Percentiles rank a stretch among this genome's conserved stretches.
These are phyloP conservation scores for Drosophila jambulina DNA, from an alignment of 1,140 invertebrate genomes.

Conservation along the genomic window DNA sequence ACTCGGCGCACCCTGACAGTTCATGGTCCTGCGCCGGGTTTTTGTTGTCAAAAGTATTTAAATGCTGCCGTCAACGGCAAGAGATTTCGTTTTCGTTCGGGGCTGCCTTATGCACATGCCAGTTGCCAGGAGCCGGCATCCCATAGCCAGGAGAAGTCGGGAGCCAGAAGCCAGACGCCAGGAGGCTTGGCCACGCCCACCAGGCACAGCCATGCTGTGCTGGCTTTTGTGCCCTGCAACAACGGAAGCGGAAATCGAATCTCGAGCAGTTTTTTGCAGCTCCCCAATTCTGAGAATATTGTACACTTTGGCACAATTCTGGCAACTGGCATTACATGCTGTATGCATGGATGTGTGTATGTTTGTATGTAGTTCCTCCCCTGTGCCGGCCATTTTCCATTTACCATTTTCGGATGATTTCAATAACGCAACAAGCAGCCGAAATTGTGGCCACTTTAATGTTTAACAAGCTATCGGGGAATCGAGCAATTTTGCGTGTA, in stretches of 20 bases:
- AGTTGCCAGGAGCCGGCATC: constrained; percentile 42
- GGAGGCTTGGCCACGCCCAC: constrained; percentile 38
- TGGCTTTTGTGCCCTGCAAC: constrained; percentile 61
- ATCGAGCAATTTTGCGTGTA: constrained; percentile 72
- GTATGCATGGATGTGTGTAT: not conserved
- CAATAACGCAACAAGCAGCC: constrained; percentile 46
- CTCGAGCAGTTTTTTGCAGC: constrained; percentile 67
- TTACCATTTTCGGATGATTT: constrained; percentile 39
- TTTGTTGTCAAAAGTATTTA: constrained; percentile 80
- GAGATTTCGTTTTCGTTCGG: constrained; percentile 66
- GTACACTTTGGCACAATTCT: constrained; percentile 50
- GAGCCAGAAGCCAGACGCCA: constrained; percentile 5
- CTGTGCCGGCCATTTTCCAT: constrained; percentile 23
- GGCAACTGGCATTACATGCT: constrained; percentile 27
- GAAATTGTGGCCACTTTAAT: constrained; percentile 75
- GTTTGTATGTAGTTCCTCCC: constrained; percentile 23
- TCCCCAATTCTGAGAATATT: constrained; percentile 49
- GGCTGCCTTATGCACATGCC: constrained; percentile 62
- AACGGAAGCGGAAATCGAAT: constrained; percentile 83
- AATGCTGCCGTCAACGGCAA: constrained; percentile 71
- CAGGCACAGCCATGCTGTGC: constrained; percentile 40
- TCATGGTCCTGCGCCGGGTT: constrained; percentile 35
- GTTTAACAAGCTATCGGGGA: constrained; percentile 67
- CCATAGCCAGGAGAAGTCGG: constrained; percentile 21
- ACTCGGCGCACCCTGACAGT: constrained; percentile 33